A percentile compares a stretch with the other conserved stretches of the same genome.
These are phyloP conservation scores for Chymomyza caudatula DNA, from an alignment of 2,888 invertebrate species.

Conservation along the genomic window DNA sequence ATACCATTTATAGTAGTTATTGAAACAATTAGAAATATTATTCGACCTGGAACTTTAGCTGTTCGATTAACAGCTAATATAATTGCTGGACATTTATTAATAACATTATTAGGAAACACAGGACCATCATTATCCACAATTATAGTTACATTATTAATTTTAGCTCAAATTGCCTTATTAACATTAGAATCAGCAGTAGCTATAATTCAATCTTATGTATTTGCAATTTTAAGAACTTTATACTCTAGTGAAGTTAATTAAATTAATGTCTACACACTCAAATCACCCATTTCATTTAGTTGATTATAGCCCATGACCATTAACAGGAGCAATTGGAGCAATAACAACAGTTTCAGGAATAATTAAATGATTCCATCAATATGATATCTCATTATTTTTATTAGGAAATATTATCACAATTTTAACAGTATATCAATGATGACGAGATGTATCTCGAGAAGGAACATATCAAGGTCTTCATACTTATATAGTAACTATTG, in stretches of 20 bases:
- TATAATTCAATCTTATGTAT: slow-evolving; percentile 79
- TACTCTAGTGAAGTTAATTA: slow-evolving; percentile 19
- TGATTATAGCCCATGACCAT: slow-evolving; percentile 83
- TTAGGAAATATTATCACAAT: slow-evolving; percentile 75
- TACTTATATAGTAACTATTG: slow-evolving; percentile 80
- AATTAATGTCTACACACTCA: slow-evolving; percentile 79
- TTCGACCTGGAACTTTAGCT: slow-evolving; percentile 84
- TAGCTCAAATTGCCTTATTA: slow-evolving; percentile 78
- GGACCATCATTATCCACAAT: slow-evolving; percentile 61
- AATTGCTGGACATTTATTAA: slow-evolving; percentile 85
- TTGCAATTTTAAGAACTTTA: neutral
- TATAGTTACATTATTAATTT: slow-evolving; percentile 65
- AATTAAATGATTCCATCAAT: slow-evolving; percentile 83
- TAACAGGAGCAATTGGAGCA: slow-evolving; percentile 81
- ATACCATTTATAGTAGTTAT: slow-evolving; percentile 87
- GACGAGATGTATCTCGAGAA: slow-evolving; percentile 85
- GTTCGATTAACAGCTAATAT: slow-evolving; percentile 87
- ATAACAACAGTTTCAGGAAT: slow-evolving; percentile 81
- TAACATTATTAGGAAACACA: slow-evolving; percentile 81
- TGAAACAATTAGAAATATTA: slow-evolving; percentile 86
- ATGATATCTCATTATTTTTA: slow-evolving; percentile 79
- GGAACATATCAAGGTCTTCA: slow-evolving; percentile 83
- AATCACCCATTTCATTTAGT: slow-evolving; percentile 84
- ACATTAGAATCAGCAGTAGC: slow-evolving; percentile 80
- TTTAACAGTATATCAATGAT: slow-evolving; percentile 81